Evolutionary conservation across 2,797 vertebrate species (phyloP).

Genomic region (Mormyrops attenuatus): DNA sequence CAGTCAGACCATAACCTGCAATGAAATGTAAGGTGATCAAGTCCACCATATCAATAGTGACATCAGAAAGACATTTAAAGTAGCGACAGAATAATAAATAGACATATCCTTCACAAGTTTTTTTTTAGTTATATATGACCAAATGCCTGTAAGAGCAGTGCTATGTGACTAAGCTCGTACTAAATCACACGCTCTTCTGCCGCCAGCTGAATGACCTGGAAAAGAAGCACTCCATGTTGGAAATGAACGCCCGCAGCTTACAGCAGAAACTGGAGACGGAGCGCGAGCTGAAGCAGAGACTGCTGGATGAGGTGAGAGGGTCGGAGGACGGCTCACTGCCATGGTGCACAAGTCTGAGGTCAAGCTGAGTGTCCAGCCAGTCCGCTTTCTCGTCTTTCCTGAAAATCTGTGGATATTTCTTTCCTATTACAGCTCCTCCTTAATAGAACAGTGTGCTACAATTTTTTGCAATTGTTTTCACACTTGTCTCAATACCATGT

Average conservation of each 20-base stretch:
- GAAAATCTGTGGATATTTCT: neutral
- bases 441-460: neutral
- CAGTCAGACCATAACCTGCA: neutral
- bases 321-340: neutral
- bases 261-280: conserved; percentile 95
- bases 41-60: neutral
- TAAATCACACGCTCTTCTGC: neutral
- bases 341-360: neutral
- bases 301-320: conserved; percentile 82
- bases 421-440: neutral
- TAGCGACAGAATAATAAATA: neutral
- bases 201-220: conserved; percentile 86
- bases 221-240: conserved; percentile 96
- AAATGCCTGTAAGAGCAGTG: neutral
- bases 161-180: neutral
- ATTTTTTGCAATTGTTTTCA: neutral
- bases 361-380: neutral
- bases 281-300: conserved; percentile 89
- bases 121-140: neutral
- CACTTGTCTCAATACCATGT: neutral
- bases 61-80: neutral
- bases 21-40: neutral
- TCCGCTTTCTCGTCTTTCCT: neutral
- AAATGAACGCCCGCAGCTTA: conserved; percentile 91
- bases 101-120: neutral